A percentile compares a stretch with the other conserved stretches of the same genome.
These are phyloP conservation scores for Ridgeia piscesae DNA, from an alignment of 1,140 invertebrate genomes.

Conservation along the genomic window DNA sequence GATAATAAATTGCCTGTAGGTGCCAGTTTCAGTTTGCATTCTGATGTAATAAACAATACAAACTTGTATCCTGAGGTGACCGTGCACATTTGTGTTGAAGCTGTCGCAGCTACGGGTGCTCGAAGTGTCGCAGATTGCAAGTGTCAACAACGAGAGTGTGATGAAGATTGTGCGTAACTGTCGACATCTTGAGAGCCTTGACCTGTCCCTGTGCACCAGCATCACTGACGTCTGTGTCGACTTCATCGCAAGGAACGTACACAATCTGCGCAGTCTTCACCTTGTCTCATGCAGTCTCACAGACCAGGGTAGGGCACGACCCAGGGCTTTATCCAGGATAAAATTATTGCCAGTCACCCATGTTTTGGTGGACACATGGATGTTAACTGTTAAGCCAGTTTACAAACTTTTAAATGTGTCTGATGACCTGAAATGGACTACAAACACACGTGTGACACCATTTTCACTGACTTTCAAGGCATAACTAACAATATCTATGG, in stretches of 20 bases:
- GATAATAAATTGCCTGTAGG: too few relatives aligned
- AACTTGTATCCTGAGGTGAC: neutral
- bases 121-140: constrained; percentile 40
- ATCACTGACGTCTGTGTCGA: constrained; percentile 41
- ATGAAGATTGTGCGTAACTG: constrained; percentile 36
- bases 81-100: constrained; percentile 33
- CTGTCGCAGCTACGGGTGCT: constrained; percentile 37
- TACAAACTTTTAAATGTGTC: too few relatives aligned
- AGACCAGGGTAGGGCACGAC: constrained; percentile 38
- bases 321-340: neutral
- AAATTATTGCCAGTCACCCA: too few relatives aligned
- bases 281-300: constrained; percentile 44
- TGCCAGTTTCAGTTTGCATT: too few relatives aligned
- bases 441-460: too few relatives aligned
- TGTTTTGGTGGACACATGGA: too few relatives aligned
- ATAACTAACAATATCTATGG: too few relatives aligned
- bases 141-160: constrained; percentile 35
- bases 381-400: too few relatives aligned
- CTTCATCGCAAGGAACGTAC: constrained; percentile 31
- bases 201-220: constrained; percentile 41
- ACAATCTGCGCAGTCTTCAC: constrained; percentile 36
- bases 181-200: constrained; percentile 38
- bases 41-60: too few relatives aligned
- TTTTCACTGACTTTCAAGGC: too few relatives aligned
- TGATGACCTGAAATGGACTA: too few relatives aligned